A percentile compares a stretch with the other conserved stretches of the same genome.
Conservation (phyloP, 2,113 vertebrate genomes). For the Cepphus grylle region DNA sequence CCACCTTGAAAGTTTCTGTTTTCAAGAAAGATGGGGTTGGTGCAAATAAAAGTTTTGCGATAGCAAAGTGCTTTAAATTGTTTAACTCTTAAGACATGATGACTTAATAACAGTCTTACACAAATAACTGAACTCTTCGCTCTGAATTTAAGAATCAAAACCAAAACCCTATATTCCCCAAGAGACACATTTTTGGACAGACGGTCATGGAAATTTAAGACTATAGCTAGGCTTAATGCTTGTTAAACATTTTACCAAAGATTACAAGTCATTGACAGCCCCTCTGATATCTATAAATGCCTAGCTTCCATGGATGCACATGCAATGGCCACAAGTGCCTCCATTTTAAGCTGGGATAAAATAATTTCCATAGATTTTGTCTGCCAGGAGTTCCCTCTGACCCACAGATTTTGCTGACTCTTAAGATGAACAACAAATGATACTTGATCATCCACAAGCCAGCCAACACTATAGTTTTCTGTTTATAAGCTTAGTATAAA, state of each 20-base stretch:
- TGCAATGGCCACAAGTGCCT: background rate
- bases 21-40: background rate
- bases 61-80: background rate
- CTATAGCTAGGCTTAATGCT: background rate
- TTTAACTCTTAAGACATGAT: background rate
- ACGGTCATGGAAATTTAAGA: slow-evolving; percentile 13
- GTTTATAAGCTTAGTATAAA: background rate
- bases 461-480: background rate
- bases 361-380: background rate
- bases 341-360: background rate
- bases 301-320: background rate
- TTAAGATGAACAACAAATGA: background rate
- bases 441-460: fast-evolving
- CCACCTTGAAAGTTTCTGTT: slow-evolving; percentile 24
- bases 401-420: background rate
- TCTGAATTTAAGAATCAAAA: slow-evolving; percentile 11
- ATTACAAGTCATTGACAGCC: background rate
- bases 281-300: slow-evolving; percentile 16
- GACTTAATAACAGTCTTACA: slow-evolving; percentile 8
- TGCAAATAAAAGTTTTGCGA: background rate
- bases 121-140: slow-evolving; percentile 29
- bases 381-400: background rate
- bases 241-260: slow-evolving; percentile 16
- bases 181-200: background rate
- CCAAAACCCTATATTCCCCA: background rate